These are phyloP conservation scores for Ginglymostoma cirratum DNA, from an alignment of 2,113 vertebrate species.

Conservation along the genomic window DNA sequence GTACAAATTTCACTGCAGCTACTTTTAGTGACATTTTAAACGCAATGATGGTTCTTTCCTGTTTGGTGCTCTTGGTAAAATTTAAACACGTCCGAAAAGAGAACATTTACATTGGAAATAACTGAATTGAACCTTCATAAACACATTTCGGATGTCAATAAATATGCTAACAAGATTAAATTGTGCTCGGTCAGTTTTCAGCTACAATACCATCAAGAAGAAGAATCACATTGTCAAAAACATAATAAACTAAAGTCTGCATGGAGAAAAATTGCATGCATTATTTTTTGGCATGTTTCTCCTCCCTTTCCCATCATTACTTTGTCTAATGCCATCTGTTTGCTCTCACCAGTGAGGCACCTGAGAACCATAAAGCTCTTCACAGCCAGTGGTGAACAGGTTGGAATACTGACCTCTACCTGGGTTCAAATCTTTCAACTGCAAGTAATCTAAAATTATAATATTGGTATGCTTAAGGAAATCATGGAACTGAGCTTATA, in stretches of 20 bases:
- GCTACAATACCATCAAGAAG: not conserved
- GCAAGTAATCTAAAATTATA: not conserved
- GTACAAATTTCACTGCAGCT: not conserved
- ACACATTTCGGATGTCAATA: not conserved
- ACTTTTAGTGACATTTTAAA: not conserved
- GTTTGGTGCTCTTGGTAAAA: not conserved
- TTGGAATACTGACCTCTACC: not conserved
- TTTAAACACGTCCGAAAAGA: not conserved
- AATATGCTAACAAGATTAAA: not conserved
- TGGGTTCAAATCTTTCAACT: not conserved
- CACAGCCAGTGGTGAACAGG: not conserved
- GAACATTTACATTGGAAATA: not conserved
- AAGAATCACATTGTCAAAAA: not conserved
- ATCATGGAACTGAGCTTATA: not conserved
- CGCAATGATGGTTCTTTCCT: not conserved
- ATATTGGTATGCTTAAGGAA: not conserved
- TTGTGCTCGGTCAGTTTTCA: not conserved
- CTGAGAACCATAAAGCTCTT: not conserved
- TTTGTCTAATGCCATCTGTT: constrained; percentile 8
- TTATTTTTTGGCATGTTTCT: not conserved
- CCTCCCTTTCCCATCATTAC: not conserved
- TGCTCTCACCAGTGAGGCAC: not conserved
- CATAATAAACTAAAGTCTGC: not conserved
- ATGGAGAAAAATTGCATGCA: not conserved
- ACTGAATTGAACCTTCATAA: not conserved